Conservation (phyloP, 2,113 vertebrate species). For the Anguilla rostrata region DNA sequence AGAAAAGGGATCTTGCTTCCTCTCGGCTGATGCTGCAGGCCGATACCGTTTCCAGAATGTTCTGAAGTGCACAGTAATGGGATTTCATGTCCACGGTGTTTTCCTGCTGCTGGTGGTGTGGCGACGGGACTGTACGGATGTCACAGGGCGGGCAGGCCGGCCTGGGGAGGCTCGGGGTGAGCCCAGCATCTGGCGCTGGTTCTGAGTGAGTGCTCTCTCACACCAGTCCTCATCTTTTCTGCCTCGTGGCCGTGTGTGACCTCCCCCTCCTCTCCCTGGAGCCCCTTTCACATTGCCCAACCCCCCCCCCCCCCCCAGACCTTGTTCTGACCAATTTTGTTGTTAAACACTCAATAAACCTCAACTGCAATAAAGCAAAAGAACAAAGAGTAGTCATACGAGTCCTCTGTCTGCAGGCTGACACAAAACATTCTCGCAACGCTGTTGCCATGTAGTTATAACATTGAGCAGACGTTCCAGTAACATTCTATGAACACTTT, state of each 20-base stretch:
- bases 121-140: background rate
- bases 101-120: background rate
- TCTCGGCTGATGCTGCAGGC: background rate
- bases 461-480: no score
- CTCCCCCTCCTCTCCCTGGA: constrained; percentile 32
- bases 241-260: constrained; percentile 47
- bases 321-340: constrained; percentile 39
- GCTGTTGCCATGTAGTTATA: no score
- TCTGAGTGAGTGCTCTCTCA: background rate
- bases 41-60: background rate
- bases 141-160: background rate
- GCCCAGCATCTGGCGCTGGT: background rate
- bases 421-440: no score
- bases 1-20: background rate
- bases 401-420: constrained; percentile 10
- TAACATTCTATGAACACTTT: no score
- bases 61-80: background rate
- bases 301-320: background rate
- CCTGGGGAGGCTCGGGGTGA: background rate
- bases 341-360: constrained; percentile 58
- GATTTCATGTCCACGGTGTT: background rate
- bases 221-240: constrained; percentile 16
- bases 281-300: background rate
- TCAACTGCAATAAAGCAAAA: constrained; percentile 68
- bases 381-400: constrained; percentile 34